Evolutionary conservation across 2,797 vertebrate genomes (phyloP).

Genomic region (Setipinna tenuifilis): DNA sequence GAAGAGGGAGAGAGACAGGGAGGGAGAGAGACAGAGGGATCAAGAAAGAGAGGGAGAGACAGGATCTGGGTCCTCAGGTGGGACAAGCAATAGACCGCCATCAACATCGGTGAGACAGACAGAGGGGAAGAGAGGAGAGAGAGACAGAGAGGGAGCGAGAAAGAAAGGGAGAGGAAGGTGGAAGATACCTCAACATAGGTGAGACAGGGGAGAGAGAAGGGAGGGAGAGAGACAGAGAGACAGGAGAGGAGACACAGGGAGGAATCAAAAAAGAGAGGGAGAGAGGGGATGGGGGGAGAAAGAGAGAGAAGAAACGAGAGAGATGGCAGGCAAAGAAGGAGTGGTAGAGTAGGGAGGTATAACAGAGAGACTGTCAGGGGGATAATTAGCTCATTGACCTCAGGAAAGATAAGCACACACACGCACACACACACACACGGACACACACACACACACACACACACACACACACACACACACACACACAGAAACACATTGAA

Average conservation of each 20-base stretch:
- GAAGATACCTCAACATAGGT: too few relatives aligned
- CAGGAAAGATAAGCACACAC: background rate
- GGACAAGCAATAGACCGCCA: too few relatives aligned
- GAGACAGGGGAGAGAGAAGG: conserved; percentile 21
- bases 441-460: conserved; percentile 13
- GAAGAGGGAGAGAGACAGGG: background rate
- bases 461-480: background rate
- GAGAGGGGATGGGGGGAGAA: background rate
- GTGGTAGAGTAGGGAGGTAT: background rate
- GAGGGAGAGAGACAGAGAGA: conserved; percentile 16
- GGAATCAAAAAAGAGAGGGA: background rate
- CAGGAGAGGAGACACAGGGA: background rate
- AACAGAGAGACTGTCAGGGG: background rate
- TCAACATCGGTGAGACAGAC: background rate
- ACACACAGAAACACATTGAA: too few relatives aligned
- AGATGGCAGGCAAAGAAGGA: conserved; percentile 34
- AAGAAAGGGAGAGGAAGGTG: background rate
- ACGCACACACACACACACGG: background rate
- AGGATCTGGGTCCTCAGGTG: background rate
- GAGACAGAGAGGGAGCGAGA: background rate
- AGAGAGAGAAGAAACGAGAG: conserved; percentile 36
- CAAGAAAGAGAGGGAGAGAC: background rate
- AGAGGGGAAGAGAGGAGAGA: background rate
- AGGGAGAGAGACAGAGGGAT: background rate
- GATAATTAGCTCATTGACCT: background rate